Evolutionary conservation across 92 coral and sea anemone species (phyloP).

Genomic region (Muricea muricata): DNA sequence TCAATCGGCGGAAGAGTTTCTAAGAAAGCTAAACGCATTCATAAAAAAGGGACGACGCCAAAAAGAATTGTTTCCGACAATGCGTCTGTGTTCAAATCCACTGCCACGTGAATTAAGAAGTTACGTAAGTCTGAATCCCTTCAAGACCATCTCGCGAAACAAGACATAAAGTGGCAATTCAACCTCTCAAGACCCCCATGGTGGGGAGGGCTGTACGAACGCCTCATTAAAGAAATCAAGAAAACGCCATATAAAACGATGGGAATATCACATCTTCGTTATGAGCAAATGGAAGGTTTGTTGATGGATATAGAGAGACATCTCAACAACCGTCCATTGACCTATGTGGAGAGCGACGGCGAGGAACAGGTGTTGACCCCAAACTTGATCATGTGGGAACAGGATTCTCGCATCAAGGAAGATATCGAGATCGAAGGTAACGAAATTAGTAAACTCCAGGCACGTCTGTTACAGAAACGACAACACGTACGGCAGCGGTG

Average conservation of each 20-base stretch:
- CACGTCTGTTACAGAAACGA: conserved; percentile 9
- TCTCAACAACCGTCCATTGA: too few relatives aligned
- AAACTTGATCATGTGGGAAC: conserved; percentile 39
- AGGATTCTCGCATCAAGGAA: conserved; percentile 22
- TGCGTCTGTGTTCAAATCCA: conserved; percentile 43
- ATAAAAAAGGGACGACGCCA: conserved; percentile 34
- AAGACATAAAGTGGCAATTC: conserved; percentile 60
- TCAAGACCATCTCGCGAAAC: conserved; percentile 52
- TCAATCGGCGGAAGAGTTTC: conserved; percentile 73
- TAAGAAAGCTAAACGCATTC: conserved; percentile 56
- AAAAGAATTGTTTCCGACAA: conserved; percentile 35
- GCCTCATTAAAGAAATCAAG: too few relatives aligned
- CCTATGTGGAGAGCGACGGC: too few relatives aligned
- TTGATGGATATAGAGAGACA: conserved; percentile 67
- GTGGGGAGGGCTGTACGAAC: too few relatives aligned
- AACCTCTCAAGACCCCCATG: conserved; percentile 63
- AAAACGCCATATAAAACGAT: conserved; percentile 52
- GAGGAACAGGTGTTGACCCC: conserved; percentile 68
- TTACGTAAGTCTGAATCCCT: conserved; percentile 41
- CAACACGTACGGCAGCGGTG: conserved; percentile 53
- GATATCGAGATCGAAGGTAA: conserved; percentile 35
- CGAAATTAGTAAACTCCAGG: not conserved
- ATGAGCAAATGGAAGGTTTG: conserved; percentile 41
- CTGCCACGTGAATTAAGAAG: conserved; percentile 44
- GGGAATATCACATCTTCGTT: conserved; percentile 46